These are phyloP conservation scores for Noctua janthina DNA, from an alignment of 2,888 invertebrate species.

Conservation along the genomic window DNA sequence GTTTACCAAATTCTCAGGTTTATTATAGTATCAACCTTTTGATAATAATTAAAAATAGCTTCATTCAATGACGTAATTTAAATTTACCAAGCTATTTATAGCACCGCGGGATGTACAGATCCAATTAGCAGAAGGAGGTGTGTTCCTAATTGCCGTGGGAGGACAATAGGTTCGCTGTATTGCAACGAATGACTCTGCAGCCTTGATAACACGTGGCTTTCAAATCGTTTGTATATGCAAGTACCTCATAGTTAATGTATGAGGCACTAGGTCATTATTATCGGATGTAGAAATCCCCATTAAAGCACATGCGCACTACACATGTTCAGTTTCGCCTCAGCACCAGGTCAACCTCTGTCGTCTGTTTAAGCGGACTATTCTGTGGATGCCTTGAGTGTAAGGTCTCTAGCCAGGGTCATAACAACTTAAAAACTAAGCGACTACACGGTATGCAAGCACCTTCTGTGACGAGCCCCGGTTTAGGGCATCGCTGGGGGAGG, in stretches of 20 bases:
- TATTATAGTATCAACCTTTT: background rate
- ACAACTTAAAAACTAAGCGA: background rate
- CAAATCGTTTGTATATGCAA: conserved; percentile 28
- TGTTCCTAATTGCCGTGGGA: conserved; percentile 22
- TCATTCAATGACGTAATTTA: background rate
- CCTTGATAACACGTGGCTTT: conserved; percentile 31
- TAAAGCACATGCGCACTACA: background rate
- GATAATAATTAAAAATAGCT: background rate
- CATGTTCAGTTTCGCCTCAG: background rate
- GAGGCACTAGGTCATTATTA: conserved; percentile 1
- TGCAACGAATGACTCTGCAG: conserved; percentile 18
- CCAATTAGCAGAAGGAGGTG: conserved; percentile 27
- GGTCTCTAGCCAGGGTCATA: background rate
- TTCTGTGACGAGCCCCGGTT: background rate
- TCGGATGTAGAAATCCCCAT: conserved; percentile 9
- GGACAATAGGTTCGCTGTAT: background rate
- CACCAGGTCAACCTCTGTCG: background rate
- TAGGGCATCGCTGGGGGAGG: background rate
- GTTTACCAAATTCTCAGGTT: background rate
- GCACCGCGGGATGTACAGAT: conserved; percentile 6
- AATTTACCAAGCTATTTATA: conserved; percentile 9
- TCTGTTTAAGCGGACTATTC: background rate
- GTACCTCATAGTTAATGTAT: conserved; percentile 3
- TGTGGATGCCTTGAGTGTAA: background rate
- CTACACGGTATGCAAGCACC: background rate